Evolutionary conservation across 2,888 invertebrate genomes (phyloP), one percentile per base, ranked within the genome.

Genomic region (Tetragonula carbonaria): DNA sequence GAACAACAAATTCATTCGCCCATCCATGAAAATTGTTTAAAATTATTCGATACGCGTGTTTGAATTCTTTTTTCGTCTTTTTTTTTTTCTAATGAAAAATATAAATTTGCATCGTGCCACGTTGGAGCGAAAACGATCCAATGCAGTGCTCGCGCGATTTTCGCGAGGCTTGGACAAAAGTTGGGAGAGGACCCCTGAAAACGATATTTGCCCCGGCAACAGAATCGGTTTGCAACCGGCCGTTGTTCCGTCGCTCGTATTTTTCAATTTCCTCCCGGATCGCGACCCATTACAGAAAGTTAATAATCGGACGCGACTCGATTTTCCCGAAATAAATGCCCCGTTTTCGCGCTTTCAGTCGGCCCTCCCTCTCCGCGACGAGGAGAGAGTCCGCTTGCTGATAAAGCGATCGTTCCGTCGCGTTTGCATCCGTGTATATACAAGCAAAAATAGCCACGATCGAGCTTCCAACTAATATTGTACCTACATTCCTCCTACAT

Each of bases 381-480:
- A 72, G 78, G 66, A 72, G 66, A 72, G 78, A 78, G 62, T 23
- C 21, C 79, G 74, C n/a, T 23, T 59, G 67, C 76, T 88, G 88
- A 88, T 88, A 88, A 88, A 84, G 84, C 84, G 82, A 88, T 88
- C 86, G 88, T 81, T 79, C 70, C 66, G 63, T 63, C 55, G 67
- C 78, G 67, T 28, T 85, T 65, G 70, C 45, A 8, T 45, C 74
- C 74, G 74, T 28, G 80, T 66, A 74, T 66, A 74, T 71, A 33
- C 77, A 71, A 50, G 74, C 85, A 86, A 80, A 86, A 86, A 86
- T 86, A 86, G 82, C 85, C 77, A 86, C 86, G 81, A 86, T 85
- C 86, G 82, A 80, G 77, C 82, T 74, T 74, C 70, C 33, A 55
- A 59, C 67, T 33, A 51, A 62, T 53, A 53, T 63, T 8, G 67